Evolutionary conservation across 2,113 vertebrate species (phyloP).

Genomic region (Cricetomys ansorgei): DNA sequence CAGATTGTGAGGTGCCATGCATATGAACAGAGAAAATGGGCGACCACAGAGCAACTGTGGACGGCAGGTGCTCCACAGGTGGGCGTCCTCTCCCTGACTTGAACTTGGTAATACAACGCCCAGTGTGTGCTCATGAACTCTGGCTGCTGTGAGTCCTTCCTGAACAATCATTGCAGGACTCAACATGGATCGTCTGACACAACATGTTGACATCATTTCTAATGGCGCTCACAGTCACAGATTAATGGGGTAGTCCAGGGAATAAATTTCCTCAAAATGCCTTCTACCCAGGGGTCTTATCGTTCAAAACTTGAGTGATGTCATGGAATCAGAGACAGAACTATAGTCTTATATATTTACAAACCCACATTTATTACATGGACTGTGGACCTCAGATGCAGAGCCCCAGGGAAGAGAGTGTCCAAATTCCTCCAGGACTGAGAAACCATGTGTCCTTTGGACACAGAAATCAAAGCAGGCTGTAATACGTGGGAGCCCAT

Average conservation of each 20-base stretch:
- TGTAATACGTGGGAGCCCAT: background rate
- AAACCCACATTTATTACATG: background rate
- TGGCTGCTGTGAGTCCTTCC: background rate
- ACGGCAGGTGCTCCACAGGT: background rate
- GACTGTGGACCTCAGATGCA: background rate
- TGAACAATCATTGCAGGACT: background rate
- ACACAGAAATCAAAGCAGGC: background rate
- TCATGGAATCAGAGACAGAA: background rate
- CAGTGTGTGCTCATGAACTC: background rate
- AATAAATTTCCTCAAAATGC: fast-evolving
- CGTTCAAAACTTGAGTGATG: background rate
- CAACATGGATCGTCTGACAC: background rate
- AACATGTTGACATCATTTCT: background rate
- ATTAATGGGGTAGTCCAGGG: background rate
- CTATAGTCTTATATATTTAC: background rate
- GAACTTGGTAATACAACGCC: background rate
- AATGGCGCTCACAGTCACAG: background rate
- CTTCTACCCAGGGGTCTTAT: no score
- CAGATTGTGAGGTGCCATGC: no score
- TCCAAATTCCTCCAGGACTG: background rate
- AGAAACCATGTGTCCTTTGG: background rate
- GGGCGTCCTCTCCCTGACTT: fast-evolving
- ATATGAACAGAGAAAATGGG: background rate
- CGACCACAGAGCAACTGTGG: background rate
- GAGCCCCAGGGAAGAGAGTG: background rate